These are phyloP conservation scores for Argyrosomus japonicus DNA, from an alignment of 2,113 vertebrate species.

Conservation along the genomic window DNA sequence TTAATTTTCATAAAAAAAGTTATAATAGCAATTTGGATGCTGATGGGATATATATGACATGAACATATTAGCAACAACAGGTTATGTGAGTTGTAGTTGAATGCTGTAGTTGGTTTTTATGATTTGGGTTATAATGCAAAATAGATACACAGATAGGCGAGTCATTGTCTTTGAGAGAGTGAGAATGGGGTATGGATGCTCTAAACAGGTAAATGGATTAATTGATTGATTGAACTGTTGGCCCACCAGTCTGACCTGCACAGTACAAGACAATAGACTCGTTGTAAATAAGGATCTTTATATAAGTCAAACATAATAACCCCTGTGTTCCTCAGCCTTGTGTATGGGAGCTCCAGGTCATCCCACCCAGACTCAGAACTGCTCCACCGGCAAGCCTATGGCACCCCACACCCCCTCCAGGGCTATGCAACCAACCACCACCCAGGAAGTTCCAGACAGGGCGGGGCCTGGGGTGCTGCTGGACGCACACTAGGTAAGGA, in stretches of 20 bases:
- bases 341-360: conserved; percentile 92
- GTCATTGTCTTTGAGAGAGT: background rate
- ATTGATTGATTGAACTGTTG: background rate
- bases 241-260: background rate
- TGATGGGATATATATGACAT: too few relatives aligned
- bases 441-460: conserved; percentile 85
- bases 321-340: conserved; percentile 82
- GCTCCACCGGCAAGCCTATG: conserved; percentile 90
- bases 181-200: background rate
- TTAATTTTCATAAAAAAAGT: background rate
- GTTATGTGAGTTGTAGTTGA: background rate
- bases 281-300: background rate
- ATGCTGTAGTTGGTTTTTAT: background rate
- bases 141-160: too few relatives aligned
- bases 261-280: background rate
- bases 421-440: conserved; percentile 94
- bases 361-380: conserved; percentile 92
- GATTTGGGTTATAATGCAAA: background rate
- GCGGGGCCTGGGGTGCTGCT: conserved; percentile 79
- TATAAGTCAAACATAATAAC: conserved; percentile 10
- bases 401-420: conserved; percentile 90
- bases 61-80: background rate
- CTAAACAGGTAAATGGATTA: background rate
- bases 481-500: conserved; percentile 81
- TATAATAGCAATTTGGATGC: too few relatives aligned